Conservation (phyloP, 2,113 vertebrate genomes). For the Gymnocephalus cernua region DNA sequence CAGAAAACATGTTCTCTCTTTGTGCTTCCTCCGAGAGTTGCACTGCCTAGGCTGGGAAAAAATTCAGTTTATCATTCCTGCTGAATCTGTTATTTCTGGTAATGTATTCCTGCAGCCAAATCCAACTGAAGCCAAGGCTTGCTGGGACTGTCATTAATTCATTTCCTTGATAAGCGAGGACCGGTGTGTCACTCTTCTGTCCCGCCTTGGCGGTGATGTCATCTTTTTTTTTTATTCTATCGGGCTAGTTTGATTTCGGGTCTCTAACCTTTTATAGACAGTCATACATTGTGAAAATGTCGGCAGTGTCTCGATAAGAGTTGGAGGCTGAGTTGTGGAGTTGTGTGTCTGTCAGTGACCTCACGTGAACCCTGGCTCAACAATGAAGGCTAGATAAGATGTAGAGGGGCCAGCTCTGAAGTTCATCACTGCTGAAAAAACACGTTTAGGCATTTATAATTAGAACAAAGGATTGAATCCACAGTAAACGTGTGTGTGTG, state of each 20-base stretch:
- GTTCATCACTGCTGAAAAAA: conserved; percentile 11
- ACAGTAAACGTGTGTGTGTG: background rate
- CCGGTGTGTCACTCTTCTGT: conserved; percentile 7
- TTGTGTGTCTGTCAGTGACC: conserved; percentile 49
- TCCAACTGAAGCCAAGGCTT: conserved; percentile 21
- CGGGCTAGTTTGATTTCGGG: background rate
- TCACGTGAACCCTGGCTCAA: conserved; percentile 39
- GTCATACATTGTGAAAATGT: conserved; percentile 29
- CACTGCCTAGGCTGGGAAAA: conserved; percentile 16
- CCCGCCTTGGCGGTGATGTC: background rate
- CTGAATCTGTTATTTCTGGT: conserved; percentile 52
- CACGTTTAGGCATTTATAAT: conserved; percentile 22
- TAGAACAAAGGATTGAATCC: background rate
- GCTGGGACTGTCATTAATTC: background rate
- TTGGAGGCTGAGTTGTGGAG: background rate
- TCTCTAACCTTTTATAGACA: conserved; percentile 29
- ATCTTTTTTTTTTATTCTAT: conserved; percentile 24
- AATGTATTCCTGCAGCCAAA: conserved; percentile 37
- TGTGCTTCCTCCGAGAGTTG: conserved; percentile 16
- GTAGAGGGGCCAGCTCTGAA: conserved; percentile 10
- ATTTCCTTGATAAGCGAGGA: conserved; percentile 32
- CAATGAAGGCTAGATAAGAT: conserved; percentile 30
- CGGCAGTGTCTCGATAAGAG: conserved; percentile 16
- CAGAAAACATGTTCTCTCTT: background rate
- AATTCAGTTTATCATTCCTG: conserved; percentile 9